Percentiles rank a stretch among this genome's conserved stretches.
Evolutionary conservation across 2,113 vertebrate species (phyloP).

Genomic region (Oxyura jamaicensis): DNA sequence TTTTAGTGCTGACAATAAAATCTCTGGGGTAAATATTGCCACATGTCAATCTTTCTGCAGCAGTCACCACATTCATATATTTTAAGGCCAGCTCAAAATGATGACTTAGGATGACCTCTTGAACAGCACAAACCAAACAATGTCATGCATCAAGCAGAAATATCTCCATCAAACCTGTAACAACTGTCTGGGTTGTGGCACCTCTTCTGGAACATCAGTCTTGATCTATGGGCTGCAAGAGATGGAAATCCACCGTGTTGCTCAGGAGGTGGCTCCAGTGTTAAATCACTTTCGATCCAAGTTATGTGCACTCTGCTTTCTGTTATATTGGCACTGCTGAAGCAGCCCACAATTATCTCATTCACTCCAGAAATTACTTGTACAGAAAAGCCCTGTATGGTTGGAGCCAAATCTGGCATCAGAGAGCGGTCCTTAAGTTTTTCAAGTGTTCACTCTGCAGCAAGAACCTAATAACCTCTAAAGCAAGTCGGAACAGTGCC

Average conservation of each 20-base stretch:
- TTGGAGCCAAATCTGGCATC: neutral
- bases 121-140: neutral
- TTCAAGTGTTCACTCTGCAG: neutral
- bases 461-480: neutral
- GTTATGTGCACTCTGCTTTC: rapidly evolving
- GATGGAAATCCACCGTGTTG: neutral
- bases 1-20: neutral
- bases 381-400: neutral
- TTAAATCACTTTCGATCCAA: neutral
- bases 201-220: neutral
- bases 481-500: neutral
- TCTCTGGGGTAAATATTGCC: neutral
- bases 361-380: neutral
- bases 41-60: neutral
- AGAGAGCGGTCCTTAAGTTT: rapidly evolving
- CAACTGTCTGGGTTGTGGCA: neutral
- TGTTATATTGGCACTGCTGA: neutral
- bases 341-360: neutral
- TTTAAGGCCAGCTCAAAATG: neutral
- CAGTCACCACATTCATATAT: neutral
- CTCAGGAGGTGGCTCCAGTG: rapidly evolving
- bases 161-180: neutral
- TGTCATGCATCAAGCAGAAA: rapidly evolving
- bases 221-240: neutral
- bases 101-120: neutral